Evolutionary conservation across 2,113 vertebrate species (phyloP).

Genomic region (Pelobates fuscus): DNA sequence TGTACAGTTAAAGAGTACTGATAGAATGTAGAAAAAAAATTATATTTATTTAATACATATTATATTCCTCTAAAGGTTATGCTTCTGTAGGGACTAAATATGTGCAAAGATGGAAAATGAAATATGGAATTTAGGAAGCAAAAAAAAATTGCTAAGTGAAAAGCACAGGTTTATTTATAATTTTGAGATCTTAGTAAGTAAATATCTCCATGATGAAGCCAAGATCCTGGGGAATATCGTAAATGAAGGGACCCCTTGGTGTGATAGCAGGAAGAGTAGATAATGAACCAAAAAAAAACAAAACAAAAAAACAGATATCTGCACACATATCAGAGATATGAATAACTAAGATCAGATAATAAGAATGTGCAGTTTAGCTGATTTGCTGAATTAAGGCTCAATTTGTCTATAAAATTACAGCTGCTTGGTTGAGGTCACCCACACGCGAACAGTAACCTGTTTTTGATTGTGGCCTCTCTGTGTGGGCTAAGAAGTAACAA

Average conservation of each 20-base stretch:
- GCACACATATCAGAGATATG: neutral
- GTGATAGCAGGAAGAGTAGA: neutral
- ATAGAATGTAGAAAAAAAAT: too few species aligned
- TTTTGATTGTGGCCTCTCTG: neutral
- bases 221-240: neutral
- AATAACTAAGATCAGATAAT: constrained; percentile 20
- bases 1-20: too few species aligned
- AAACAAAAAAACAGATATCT: constrained; percentile 6
- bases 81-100: too few species aligned
- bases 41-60: too few species aligned
- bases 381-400: constrained; percentile 17
- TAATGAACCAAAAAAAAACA: too few species aligned
- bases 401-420: constrained; percentile 11
- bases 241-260: neutral
- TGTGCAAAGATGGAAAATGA: too few species aligned
- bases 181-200: neutral
- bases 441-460: neutral
- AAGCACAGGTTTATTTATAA: neutral
- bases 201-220: neutral
- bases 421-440: neutral
- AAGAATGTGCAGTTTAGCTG: constrained; percentile 14
- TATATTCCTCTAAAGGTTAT: too few species aligned
- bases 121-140: too few species aligned
- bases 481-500: constrained; percentile 24
- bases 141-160: too few species aligned